Conservation (phyloP, 2,888 invertebrate genomes). For the Cryptocheilus praepositus region DNA sequence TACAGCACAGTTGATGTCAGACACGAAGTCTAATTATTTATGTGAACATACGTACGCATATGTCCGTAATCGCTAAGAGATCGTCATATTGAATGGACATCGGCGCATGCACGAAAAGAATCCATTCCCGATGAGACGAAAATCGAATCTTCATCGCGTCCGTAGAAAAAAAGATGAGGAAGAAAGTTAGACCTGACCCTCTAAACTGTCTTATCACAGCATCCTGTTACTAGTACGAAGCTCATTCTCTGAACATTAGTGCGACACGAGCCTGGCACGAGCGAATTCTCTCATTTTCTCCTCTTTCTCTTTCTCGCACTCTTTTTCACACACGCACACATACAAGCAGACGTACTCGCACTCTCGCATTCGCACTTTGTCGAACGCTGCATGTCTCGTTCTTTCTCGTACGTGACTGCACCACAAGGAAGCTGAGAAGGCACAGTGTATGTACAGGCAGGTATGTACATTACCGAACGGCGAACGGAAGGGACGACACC, state of each 20-base stretch:
- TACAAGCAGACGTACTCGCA: constrained; percentile 16
- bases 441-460: constrained; percentile 60
- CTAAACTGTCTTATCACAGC: constrained; percentile 53
- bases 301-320: constrained; percentile 20
- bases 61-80: too few relatives aligned
- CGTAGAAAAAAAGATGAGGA: constrained; percentile 24
- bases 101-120: too few relatives aligned
- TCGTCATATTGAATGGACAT: too few relatives aligned
- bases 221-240: constrained; percentile 58
- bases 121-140: too few relatives aligned
- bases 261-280: constrained; percentile 46
- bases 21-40: too few relatives aligned
- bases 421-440: constrained; percentile 63
- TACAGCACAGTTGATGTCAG: too few relatives aligned
- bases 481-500: constrained; percentile 40
- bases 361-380: neutral
- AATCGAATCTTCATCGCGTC: too few relatives aligned
- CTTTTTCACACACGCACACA: constrained; percentile 28
- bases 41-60: too few relatives aligned
- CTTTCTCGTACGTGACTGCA: constrained; percentile 43
- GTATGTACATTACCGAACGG: constrained; percentile 50
- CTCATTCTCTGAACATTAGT: constrained; percentile 36
- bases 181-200: too few relatives aligned
- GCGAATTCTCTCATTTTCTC: constrained; percentile 27
- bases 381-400: too few relatives aligned